Base-by-base conservation (phyloP, 2,888 invertebrate species). In the Crepidodera aurea region DNA sequence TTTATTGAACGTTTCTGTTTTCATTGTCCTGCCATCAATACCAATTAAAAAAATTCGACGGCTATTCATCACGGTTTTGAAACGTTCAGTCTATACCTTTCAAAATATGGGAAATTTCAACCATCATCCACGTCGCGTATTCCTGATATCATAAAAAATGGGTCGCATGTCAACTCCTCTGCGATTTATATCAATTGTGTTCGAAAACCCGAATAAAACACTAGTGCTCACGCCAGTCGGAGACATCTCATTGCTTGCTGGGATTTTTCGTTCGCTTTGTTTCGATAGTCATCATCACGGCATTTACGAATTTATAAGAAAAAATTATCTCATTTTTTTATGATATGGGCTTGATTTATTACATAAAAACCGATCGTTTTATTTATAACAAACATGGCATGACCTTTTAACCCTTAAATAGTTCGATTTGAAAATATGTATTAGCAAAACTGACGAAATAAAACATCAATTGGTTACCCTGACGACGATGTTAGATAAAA, bases 181-280 rank as follows among this genome's bases (percentile, higher is more conserved):
- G 39, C 56, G 61, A 61, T 64, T 58, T 60, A 64, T 64, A 51
- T 60, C 60, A 56, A 60, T 63, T 42, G 48, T 40, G 48, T 40
- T 29, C 27, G 48, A 48, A n/a, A n/a, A n/a, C 13, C 48, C 13
- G 48, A 48, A 48, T 48, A 19, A 44, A 46, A 54, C 53, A 37
- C 37, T 51, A 25, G n/a, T 40, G 15, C 59, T 34, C 51, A 56
- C 55, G 55, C 55, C 59, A 60, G 40, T 34, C 44, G 51, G 63
- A 37, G 63, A 56, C 51, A 64, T 60, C 63, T 53, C 63, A 27
- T 8, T 29, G 48, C 16, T 48, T 13, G 12, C 48, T 27, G 19
- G 27, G 48, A 32, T 42, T 32, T 27, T 42, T 58, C 32, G 18
- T 25, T 27, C 18, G 27, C 12, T 42, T 42, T 22, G 40, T 51